These are phyloP conservation scores for Glyptemys insculpta DNA, from an alignment of 2,797 vertebrate genomes.

Conservation along the genomic window DNA sequence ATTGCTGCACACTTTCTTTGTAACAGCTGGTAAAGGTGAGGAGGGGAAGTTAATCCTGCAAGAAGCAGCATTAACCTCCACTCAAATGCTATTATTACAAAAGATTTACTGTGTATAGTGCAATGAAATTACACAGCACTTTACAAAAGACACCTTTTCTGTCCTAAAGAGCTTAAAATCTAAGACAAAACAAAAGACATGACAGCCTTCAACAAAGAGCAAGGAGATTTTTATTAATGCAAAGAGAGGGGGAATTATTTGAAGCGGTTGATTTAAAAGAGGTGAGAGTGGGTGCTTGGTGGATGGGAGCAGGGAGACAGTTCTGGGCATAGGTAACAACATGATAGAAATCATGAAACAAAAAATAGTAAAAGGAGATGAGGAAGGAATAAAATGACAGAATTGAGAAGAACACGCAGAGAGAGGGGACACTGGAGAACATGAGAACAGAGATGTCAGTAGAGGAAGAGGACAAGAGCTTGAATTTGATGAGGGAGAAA, in stretches of 20 bases:
- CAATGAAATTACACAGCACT: background rate
- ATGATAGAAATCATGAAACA: background rate
- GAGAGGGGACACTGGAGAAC: background rate
- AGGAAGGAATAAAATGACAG: background rate
- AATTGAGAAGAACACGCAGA: background rate
- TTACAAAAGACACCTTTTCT: background rate
- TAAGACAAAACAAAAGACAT: background rate
- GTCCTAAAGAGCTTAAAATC: background rate
- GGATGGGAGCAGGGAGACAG: background rate
- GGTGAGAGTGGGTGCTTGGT: background rate
- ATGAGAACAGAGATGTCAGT: background rate
- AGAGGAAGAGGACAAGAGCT: background rate
- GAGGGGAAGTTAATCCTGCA: background rate
- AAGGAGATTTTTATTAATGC: background rate
- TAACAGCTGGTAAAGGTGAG: background rate
- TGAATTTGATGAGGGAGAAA: background rate
- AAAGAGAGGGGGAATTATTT: background rate
- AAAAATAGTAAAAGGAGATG: background rate
- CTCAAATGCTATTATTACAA: background rate
- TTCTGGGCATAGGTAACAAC: no score
- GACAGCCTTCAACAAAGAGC: background rate
- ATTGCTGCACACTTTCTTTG: background rate
- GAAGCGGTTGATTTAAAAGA: background rate
- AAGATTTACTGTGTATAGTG: background rate
- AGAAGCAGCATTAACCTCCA: background rate